A percentile compares a stretch with the other conserved stretches of the same genome.
Conservation (phyloP, 2,113 vertebrate species). For the Cebus imitator region DNA sequence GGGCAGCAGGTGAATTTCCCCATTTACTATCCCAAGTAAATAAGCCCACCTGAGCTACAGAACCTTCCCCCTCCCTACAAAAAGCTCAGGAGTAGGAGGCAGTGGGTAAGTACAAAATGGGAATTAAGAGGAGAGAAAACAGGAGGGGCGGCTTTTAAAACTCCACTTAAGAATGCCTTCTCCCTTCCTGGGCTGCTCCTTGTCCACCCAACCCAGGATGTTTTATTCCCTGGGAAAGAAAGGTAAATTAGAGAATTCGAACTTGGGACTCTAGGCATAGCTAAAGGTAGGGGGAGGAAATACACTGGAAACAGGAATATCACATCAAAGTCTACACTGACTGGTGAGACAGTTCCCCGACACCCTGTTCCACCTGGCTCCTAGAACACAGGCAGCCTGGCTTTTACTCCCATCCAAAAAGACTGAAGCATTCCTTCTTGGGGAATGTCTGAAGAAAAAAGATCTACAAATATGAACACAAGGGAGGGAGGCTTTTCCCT, state of each 20-base stretch:
- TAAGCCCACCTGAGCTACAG: neutral
- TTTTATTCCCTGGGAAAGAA: neutral
- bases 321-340: neutral
- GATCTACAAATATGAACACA: neutral
- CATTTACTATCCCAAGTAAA: neutral
- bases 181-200: neutral
- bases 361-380: neutral
- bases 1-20: neutral
- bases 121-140: neutral
- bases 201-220: neutral
- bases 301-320: neutral
- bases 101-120: neutral
- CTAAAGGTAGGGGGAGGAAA: neutral
- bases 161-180: neutral
- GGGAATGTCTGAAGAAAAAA: neutral
- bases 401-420: neutral
- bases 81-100: neutral
- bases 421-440: neutral
- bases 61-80: neutral
- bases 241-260: neutral
- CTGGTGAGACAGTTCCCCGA: no score
- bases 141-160: neutral
- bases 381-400: neutral
- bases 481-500: neutral
- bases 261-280: neutral